Evolutionary conservation across 2,113 vertebrate species (phyloP), one percentile per base, ranked within the genome.

Genomic region (Mionectes macconnelli): DNA sequence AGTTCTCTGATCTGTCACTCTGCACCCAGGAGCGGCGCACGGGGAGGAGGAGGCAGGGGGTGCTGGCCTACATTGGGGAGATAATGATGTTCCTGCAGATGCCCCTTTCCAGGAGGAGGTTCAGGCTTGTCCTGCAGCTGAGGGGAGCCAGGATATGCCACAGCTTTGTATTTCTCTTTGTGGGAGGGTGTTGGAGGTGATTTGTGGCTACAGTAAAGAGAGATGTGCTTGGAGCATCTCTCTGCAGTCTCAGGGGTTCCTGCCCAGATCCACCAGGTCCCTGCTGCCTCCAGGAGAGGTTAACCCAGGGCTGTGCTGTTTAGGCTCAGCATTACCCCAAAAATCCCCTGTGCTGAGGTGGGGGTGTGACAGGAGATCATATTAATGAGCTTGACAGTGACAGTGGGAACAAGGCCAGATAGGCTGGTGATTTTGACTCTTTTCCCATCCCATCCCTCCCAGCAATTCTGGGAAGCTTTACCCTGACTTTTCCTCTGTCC

Each of bases 1-100:
- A 10, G 0, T 12, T 93, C 93, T 96, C 94, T 95, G 96, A 96
- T 94, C 52, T 94, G 93, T 94, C 96, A 96, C 74, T 90, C 91
- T 92, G 93, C 85, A 40, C 56, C 93, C 85, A 5, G 88, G 69
- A 93, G 87, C 84, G 0, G 31, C 2, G 0, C 7, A 0, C 69
- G 24, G 53, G 81, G 75, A 69, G 82, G 63, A 56, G 67, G 89
- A 17, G 69, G 84, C 67, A 45, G 69, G 50, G 83, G 86, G 37
- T 82, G 74, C 89, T 93, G 94, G 18, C 91, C 93, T 94, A 94
- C 78, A 90, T 90, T 30, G 39, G 40, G 44, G 17, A 72, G 91
- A 85, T 67, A 79, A 75, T 40, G 25, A 81, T 84, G 60, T 39
- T 87, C 50, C 64, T 70, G 64, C 66, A 47, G 52, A 9, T 85